Evolutionary conservation across 2,888 invertebrate species (phyloP).

Genomic region (Furcula furcula): DNA sequence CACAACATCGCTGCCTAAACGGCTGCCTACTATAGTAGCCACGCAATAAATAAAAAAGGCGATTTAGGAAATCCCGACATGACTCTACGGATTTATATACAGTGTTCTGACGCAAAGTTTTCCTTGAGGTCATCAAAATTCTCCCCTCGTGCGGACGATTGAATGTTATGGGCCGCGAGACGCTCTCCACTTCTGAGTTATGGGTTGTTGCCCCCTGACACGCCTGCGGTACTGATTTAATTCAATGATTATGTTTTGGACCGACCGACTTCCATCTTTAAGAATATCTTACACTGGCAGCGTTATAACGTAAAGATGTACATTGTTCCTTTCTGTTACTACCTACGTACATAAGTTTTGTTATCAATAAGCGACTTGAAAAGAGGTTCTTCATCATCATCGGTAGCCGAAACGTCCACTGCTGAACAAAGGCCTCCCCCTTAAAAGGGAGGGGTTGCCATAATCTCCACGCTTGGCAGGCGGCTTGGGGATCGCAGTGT

Average conservation of each 20-base stretch:
- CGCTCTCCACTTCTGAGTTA: slow-evolving; percentile 71
- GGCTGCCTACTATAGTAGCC: slow-evolving; percentile 61
- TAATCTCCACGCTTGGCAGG: no score
- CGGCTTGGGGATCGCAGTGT: no score
- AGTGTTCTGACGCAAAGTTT: slow-evolving; percentile 72
- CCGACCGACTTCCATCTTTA: not conserved
- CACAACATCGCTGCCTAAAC: slow-evolving; percentile 64
- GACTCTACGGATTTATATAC: slow-evolving; percentile 76
- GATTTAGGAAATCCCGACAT: slow-evolving; percentile 78
- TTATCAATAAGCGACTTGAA: no score
- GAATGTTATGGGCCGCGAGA: slow-evolving; percentile 77
- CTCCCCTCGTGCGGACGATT: slow-evolving; percentile 75
- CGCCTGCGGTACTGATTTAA: slow-evolving; percentile 66
- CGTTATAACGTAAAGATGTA: no score
- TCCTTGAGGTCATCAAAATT: slow-evolving; percentile 77
- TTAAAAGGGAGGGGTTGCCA: no score
- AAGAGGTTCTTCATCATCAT: no score
- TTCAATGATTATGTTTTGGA: slow-evolving; percentile 51
- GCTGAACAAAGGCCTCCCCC: no score
- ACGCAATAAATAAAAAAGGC: slow-evolving; percentile 75
- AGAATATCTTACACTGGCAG: no score
- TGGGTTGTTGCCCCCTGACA: slow-evolving; percentile 63
- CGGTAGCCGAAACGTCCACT: no score
- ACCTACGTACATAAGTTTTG: no score
- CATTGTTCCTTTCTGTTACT: no score